Evolutionary conservation across 1,140 invertebrate species (phyloP).

Genomic region (Gryon sp.): DNA sequence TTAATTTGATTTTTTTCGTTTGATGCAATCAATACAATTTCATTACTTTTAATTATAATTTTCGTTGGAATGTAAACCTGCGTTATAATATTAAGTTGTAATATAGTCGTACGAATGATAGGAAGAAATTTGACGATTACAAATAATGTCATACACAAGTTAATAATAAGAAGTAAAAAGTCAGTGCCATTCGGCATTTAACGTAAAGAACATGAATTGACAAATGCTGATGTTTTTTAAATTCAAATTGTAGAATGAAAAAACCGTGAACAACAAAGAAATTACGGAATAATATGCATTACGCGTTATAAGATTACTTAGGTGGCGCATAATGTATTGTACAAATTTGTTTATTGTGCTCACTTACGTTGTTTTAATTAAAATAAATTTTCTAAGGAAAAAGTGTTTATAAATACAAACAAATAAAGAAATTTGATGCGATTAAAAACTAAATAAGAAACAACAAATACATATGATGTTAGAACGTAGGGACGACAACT

Average conservation of each 20-base stretch:
- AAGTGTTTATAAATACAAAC: slow-evolving; percentile 76
- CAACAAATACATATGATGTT: slow-evolving; percentile 54
- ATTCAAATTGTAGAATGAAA: slow-evolving; percentile 7
- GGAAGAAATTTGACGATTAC: slow-evolving; percentile 37
- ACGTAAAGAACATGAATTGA: slow-evolving; percentile 10
- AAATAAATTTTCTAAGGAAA: slow-evolving; percentile 77
- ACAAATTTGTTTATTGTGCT: slow-evolving; percentile 79
- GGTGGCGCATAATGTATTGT: slow-evolving; percentile 78
- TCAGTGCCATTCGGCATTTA: slow-evolving; percentile 66
- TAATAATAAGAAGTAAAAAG: too few species aligned
- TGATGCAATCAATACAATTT: too few species aligned
- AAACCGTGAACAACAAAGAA: slow-evolving; percentile 2
- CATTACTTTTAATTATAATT: too few species aligned
- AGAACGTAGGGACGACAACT: slow-evolving; percentile 35
- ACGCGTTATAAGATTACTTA: slow-evolving; percentile 70
- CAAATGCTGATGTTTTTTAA: slow-evolving; percentile 2
- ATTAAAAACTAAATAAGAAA: slow-evolving; percentile 29
- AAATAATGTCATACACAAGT: slow-evolving; percentile 59
- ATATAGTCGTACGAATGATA: slow-evolving; percentile 12
- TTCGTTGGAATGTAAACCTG: slow-evolving; percentile 33
- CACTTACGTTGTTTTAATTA: slow-evolving; percentile 77
- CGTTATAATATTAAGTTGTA: slow-evolving; percentile 41
- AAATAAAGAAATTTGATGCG: slow-evolving; percentile 59
- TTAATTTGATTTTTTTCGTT: slow-evolving; percentile 7
- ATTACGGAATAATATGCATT: slow-evolving; percentile 49